These are phyloP conservation scores for Drosophila koepferae DNA, from an alignment of 2,888 invertebrate genomes.

Conservation along the genomic window DNA sequence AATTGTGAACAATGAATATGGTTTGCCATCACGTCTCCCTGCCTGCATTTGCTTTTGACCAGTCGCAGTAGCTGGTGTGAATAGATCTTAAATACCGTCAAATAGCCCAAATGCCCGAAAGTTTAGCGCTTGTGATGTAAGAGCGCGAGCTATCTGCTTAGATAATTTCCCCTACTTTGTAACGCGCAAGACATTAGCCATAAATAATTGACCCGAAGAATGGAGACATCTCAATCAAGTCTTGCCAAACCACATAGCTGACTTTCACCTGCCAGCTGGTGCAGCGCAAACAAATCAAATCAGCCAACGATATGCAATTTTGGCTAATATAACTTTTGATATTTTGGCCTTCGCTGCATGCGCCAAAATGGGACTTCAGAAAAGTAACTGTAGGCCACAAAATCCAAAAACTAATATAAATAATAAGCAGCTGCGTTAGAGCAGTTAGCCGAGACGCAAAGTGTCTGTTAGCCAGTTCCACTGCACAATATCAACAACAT, in stretches of 20 bases:
- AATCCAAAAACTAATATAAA: slow-evolving; percentile 6
- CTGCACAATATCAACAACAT: slow-evolving; percentile 36
- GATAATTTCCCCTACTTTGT: slow-evolving; percentile 37
- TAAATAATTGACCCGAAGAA: slow-evolving; percentile 59
- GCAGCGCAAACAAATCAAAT: slow-evolving; percentile 49
- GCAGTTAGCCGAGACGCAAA: slow-evolving; percentile 9
- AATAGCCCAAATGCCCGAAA: slow-evolving; percentile 19
- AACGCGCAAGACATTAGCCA: slow-evolving; percentile 17
- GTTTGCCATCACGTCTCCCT: slow-evolving; percentile 18
- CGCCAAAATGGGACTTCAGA: slow-evolving; percentile 22
- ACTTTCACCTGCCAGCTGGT: slow-evolving; percentile 55
- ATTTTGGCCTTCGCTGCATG: slow-evolving; percentile 59
- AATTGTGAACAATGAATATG: slow-evolving; percentile 74
- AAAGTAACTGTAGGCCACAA: slow-evolving; percentile 19
- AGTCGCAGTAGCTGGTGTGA: slow-evolving; percentile 48
- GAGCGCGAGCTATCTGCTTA: slow-evolving; percentile 22
- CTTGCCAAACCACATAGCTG: slow-evolving; percentile 40
- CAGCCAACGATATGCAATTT: slow-evolving; percentile 49
- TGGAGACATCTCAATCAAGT: slow-evolving; percentile 50
- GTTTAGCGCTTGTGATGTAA: slow-evolving; percentile 57
- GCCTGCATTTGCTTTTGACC: slow-evolving; percentile 33
- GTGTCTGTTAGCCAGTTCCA: slow-evolving; percentile 26
- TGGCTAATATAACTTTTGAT: slow-evolving; percentile 12
- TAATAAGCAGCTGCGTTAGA: slow-evolving; percentile 27
- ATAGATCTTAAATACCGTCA: slow-evolving; percentile 33